A percentile compares a stretch with the other conserved stretches of the same genome.
These are phyloP conservation scores for Oriolus oriolus DNA, from an alignment of 2,113 vertebrate genomes.

Conservation along the genomic window DNA sequence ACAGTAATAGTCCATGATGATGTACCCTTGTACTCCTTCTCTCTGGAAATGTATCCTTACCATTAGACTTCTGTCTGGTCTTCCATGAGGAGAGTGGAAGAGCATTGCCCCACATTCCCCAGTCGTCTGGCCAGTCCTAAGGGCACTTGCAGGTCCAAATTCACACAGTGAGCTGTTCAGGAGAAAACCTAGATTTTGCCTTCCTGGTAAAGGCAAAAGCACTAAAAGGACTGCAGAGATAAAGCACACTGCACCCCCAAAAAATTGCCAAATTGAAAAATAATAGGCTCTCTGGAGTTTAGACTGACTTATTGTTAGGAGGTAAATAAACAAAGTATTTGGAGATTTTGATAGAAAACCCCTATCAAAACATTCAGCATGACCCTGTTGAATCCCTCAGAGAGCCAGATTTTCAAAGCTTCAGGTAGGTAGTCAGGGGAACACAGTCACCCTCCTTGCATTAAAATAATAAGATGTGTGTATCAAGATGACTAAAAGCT, in stretches of 20 bases:
- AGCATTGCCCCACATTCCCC: background rate
- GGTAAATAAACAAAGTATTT: background rate
- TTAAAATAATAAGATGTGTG: background rate
- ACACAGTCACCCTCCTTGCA: background rate
- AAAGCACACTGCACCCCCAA: background rate
- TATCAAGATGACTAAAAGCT: background rate
- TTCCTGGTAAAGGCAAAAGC: background rate
- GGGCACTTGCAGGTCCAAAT: background rate
- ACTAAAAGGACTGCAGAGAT: background rate
- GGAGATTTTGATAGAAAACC: background rate
- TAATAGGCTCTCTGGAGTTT: background rate
- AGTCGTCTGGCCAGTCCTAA: background rate
- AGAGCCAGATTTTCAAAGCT: background rate
- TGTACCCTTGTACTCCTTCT: background rate
- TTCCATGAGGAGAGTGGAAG: background rate
- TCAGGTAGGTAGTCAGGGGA: background rate
- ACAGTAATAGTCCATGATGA: background rate
- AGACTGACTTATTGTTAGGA: background rate
- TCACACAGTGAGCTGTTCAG: background rate
- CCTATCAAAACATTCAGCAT: background rate
- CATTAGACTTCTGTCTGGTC: background rate
- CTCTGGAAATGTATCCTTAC: background rate
- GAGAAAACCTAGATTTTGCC: background rate
- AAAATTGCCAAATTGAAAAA: background rate
- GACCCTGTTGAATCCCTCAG: background rate